Base-by-base conservation (phyloP, 2,888 invertebrate genomes). In the Listrodromus nycthemerus region DNA sequence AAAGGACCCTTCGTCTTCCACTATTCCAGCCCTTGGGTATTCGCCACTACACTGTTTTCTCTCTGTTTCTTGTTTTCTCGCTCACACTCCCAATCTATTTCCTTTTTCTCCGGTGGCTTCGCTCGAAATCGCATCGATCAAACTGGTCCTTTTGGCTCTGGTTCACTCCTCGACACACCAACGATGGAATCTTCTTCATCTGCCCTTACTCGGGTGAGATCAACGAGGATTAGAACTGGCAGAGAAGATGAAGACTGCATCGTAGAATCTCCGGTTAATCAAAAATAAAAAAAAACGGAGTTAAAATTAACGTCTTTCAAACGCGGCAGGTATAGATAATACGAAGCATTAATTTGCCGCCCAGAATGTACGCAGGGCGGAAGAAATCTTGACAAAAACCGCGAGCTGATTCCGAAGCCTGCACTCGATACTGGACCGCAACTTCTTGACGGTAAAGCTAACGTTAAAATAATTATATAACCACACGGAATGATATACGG, bases 391-490 rank as follows among this genome's bases (percentile, higher is more conserved):
- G 41, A 41, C 37, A 48, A 19, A 45, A 48, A 73, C 67, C 80
- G 45, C 71, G 27, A 73, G 61, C 19, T 50, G 45, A 67, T 67
- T 67, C 41, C 70, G 41, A 45, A 19, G 77, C 19, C 37, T 16
- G 66, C 50, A 70, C 73, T 77, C 81, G 81, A 84, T 81, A 81
- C 50, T 67, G 65, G 21, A 13, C 67, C 78, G 84, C 73, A 61
- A 24, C 45, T 71, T 80, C 85, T 85, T 85, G 90, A 55, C 24
- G 24, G 55, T 24, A 10, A 13, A 21, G 55, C 86, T 85, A 86
- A 86, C 88, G 89, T 90, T 89, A 90, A 92, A 92, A 92, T 91
- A 90, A 92, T 92, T 91, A 90, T 86, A 83, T 37, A 91, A 92
- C 92, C 92, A 87, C 92, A 92, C 78, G 85, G 87, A 75, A 65